Base-by-base conservation (phyloP, 2,888 invertebrate species). In the Spatulosminthurus flaviceps region DNA sequence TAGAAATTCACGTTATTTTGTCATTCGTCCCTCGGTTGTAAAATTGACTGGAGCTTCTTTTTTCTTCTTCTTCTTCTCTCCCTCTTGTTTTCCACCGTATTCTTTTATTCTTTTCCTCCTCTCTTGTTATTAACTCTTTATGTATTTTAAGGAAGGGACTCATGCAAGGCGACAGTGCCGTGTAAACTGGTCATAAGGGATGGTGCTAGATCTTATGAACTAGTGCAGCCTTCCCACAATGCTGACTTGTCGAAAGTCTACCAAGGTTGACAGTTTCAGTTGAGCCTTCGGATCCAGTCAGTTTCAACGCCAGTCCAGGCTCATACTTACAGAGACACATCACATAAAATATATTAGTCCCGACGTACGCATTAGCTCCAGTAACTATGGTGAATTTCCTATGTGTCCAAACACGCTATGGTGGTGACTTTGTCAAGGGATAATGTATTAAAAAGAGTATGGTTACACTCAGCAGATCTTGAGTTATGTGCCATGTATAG, bases 211-310 rank as follows among this genome's bases (percentile, higher is more conserved):
- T 64, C 26, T 64, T 19, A 11, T 64, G 24, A 24, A 24, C 2
- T 26, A 24, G 1, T 22, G 64, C 64, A 64, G 11, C n/a, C n/a
- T n/a, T n/a, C n/a, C 1, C 24, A 11, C 7, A 51, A 1, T 51
- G 51, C 64, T 64, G 64, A 64, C 64, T 64, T 64, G 64, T 64
- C 7, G 64, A 64, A 64, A 64, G 26, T 24, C 24, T n/a, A 64
- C 64, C 22, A 24, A 64, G 64, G 64, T 64, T 64, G 64, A 64
- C 64, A 64, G 64, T 64, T 64, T 64, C 64, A 64, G 11, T 64
- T 64, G 19, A 64, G 64, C 16, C 64, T 22, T 64, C 16, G 64
- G 26, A 64, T 64, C 64, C 24, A 64, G 11, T 22, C 64, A 64
- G 26, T 24, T 64, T 64, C 26, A 26, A 64, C 64, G 51, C 16